Conservation (phyloP, 2,888 invertebrate genomes). For the Ypsolopha scabrella region DNA sequence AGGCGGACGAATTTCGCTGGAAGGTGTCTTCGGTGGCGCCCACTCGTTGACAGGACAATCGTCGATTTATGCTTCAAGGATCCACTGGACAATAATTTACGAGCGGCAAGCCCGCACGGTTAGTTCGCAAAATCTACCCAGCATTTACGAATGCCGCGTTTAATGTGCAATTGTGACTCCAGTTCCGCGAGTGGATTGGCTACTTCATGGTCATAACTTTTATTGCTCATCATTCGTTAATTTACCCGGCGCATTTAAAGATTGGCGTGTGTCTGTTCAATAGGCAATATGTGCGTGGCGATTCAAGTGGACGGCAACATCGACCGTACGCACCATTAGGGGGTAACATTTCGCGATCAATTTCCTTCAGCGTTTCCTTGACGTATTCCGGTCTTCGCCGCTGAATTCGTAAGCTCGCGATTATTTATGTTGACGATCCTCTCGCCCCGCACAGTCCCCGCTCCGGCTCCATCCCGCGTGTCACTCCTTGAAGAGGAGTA, state of each 20-base stretch:
- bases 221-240: too few relatives aligned
- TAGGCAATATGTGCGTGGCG: background rate
- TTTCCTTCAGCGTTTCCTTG: constrained; percentile 40
- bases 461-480: constrained; percentile 33
- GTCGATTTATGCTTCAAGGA: constrained; percentile 41
- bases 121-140: constrained; percentile 20
- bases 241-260: too few relatives aligned
- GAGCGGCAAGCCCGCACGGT: constrained; percentile 20
- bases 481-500: constrained; percentile 53
- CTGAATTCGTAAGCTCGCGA: constrained; percentile 52
- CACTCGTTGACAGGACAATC: constrained; percentile 49
- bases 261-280: background rate
- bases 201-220: too few relatives aligned
- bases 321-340: constrained; percentile 21
- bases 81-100: constrained; percentile 31
- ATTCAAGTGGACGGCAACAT: constrained; percentile 15
- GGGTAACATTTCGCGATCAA: constrained; percentile 40
- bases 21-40: constrained; percentile 24
- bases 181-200: constrained; percentile 2
- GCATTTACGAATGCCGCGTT: constrained; percentile 14
- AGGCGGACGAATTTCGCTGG: constrained; percentile 19
- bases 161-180: constrained; percentile 9
- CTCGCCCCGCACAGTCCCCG: constrained; percentile 19
- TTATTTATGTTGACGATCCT: constrained; percentile 52
- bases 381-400: constrained; percentile 32